These are phyloP conservation scores for Polyommatus icarus DNA, from an alignment of 2,888 invertebrate genomes.

Conservation along the genomic window DNA sequence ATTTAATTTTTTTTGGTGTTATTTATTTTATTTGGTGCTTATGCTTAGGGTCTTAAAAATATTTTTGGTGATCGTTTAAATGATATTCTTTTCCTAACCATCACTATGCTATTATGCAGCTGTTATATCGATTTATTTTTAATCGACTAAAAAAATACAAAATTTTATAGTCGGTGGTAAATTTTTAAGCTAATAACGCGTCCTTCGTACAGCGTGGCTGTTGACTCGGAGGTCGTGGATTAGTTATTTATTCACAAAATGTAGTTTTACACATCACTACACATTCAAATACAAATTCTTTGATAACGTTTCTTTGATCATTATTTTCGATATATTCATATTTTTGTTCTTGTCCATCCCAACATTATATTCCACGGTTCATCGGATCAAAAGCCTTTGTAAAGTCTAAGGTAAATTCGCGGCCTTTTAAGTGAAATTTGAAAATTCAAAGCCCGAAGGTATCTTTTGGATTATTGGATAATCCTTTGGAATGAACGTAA, in stretches of 20 bases:
- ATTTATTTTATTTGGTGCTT: too few relatives aligned
- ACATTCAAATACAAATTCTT: background rate
- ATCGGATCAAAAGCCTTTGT: conserved; percentile 4
- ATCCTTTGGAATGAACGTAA: conserved; percentile 36
- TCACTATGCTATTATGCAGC: too few relatives aligned
- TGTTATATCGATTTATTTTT: too few relatives aligned
- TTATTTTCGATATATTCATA: background rate
- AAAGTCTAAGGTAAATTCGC: background rate
- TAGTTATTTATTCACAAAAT: too few relatives aligned
- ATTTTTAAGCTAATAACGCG: too few relatives aligned
- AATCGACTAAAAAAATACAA: too few relatives aligned
- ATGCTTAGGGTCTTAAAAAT: too few relatives aligned
- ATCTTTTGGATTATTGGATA: conserved; percentile 29
- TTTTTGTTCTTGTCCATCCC: conserved; percentile 11
- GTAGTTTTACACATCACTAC: background rate
- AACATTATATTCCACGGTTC: background rate
- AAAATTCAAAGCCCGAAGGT: conserved; percentile 5
- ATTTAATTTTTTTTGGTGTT: too few relatives aligned
- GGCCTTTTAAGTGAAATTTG: conserved; percentile 14
- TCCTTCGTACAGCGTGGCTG: too few relatives aligned
- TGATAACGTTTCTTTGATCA: background rate
- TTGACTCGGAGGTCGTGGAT: too few relatives aligned
- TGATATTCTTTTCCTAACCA: background rate
- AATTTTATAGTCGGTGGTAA: too few relatives aligned
- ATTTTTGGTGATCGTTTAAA: too few relatives aligned